A percentile compares a stretch with the other conserved stretches of the same genome.
phyloP scores from a whole-genome alignment of 2,113 vertebrate genomes.

The Lepus americanus region DNA sequence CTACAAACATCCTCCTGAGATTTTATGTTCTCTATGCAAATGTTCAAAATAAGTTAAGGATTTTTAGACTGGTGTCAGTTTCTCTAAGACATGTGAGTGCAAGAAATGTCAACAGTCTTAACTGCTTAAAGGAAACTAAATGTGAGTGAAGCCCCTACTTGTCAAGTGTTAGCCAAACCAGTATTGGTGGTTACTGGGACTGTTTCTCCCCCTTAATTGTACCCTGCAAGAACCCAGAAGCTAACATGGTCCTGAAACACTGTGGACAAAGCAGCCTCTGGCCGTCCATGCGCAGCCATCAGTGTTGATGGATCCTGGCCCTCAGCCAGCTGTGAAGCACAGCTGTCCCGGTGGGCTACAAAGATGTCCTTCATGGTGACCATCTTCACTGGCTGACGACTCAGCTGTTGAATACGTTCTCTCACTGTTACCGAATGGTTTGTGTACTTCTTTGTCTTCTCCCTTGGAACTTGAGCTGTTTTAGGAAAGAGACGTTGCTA shows the following conservation, averaged over 20 bases:
- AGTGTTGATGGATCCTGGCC: slow-evolving; percentile 16
- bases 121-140: slow-evolving; percentile 56
- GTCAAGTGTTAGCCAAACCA: slow-evolving; percentile 43
- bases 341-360: slow-evolving; percentile 76
- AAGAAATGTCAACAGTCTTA: slow-evolving; percentile 51
- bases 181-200: background rate
- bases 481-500: slow-evolving; percentile 37
- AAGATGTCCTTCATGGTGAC: slow-evolving; percentile 74
- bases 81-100: background rate
- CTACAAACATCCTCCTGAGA: slow-evolving; percentile 43
- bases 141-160: background rate
- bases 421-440: slow-evolving; percentile 56
- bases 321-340: slow-evolving; percentile 62
- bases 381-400: slow-evolving; percentile 64
- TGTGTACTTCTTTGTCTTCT: slow-evolving; percentile 74
- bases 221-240: background rate
- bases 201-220: background rate
- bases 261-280: background rate
- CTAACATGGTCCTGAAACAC: background rate
- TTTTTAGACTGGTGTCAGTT: slow-evolving; percentile 44
- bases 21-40: slow-evolving; percentile 44
- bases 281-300: background rate
- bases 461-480: slow-evolving; percentile 49
- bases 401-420: slow-evolving; percentile 55
- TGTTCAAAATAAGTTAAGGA: slow-evolving; percentile 55